phyloP scores from a whole-genome alignment of 2,888 invertebrate genomes.

The Rhogogaster chlorosoma region DNA sequence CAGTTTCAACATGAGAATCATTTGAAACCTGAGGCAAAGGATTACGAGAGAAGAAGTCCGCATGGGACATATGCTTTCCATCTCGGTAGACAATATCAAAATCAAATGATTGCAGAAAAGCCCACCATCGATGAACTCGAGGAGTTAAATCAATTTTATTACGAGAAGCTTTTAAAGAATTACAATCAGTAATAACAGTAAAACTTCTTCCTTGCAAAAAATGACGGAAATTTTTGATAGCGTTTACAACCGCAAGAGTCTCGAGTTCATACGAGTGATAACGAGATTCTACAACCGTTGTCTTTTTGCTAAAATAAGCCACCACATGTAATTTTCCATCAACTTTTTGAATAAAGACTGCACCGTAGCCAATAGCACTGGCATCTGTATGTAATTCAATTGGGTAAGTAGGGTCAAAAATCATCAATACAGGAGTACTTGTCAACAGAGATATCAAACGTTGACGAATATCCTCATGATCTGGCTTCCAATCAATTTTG shows the following conservation, averaged over 20 bases:
- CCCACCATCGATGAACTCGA: conserved; percentile 65
- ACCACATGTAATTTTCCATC: background rate
- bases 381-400: too few relatives aligned
- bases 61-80: conserved; percentile 47
- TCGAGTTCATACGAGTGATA: conserved; percentile 5
- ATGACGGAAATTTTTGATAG: background rate
- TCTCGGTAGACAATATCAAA: conserved; percentile 53
- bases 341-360: conserved; percentile 48
- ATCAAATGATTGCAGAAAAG: conserved; percentile 58
- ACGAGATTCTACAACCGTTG: background rate
- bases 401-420: too few relatives aligned
- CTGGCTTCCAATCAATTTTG: conserved; percentile 50
- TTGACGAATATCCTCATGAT: conserved; percentile 49
- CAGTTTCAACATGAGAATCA: background rate
- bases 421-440: conserved; percentile 48
- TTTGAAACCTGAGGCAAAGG: background rate
- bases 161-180: conserved; percentile 60
- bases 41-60: conserved; percentile 25
- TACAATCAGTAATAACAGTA: background rate
- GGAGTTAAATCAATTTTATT: conserved; percentile 62
- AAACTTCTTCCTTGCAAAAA: background rate
- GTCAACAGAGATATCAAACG: conserved; percentile 52
- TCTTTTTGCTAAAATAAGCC: conserved; percentile 33
- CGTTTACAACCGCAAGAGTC: conserved; percentile 9
- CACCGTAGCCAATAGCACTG: conserved; percentile 55